phyloP scores from a whole-genome alignment of 2,113 vertebrate species.

The Hemicordylus capensis region DNA sequence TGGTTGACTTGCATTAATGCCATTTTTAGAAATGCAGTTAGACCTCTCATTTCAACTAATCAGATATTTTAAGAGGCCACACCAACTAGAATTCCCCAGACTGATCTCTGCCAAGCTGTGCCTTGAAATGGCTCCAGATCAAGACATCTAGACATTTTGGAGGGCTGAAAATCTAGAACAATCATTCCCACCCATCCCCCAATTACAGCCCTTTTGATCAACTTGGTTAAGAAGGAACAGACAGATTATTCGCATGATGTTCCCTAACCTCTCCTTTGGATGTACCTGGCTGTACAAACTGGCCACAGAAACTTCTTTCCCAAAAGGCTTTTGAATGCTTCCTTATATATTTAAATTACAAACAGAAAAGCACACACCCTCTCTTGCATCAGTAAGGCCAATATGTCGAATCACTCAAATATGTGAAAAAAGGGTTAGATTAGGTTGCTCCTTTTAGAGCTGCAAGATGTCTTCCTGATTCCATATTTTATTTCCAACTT shows the following conservation, averaged over 20 bases:
- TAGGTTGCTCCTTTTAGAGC: constrained; percentile 27
- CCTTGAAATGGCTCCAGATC: background rate
- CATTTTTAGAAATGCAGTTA: background rate
- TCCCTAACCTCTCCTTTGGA: constrained; percentile 27
- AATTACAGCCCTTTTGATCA: background rate
- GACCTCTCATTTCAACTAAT: background rate
- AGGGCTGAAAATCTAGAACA: constrained; percentile 1
- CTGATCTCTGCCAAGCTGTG: background rate
- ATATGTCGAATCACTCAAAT: background rate
- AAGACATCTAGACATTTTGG: background rate
- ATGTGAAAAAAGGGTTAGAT: background rate
- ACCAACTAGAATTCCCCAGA: background rate
- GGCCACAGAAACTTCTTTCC: constrained; percentile 14
- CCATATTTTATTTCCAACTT: background rate
- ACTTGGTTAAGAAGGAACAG: constrained; percentile 1
- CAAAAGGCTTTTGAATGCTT: constrained; percentile 31
- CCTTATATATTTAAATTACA: constrained; percentile 17
- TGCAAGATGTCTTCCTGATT: background rate
- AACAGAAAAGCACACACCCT: background rate
- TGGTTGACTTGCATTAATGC: background rate
- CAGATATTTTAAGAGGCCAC: background rate
- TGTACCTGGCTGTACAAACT: background rate
- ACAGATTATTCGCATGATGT: constrained; percentile 12
- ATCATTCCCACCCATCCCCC: background rate
- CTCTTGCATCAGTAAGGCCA: constrained; percentile 26